Evolutionary conservation across 2,888 invertebrate species (phyloP).

Genomic region (Sinhomidia bicolor): DNA sequence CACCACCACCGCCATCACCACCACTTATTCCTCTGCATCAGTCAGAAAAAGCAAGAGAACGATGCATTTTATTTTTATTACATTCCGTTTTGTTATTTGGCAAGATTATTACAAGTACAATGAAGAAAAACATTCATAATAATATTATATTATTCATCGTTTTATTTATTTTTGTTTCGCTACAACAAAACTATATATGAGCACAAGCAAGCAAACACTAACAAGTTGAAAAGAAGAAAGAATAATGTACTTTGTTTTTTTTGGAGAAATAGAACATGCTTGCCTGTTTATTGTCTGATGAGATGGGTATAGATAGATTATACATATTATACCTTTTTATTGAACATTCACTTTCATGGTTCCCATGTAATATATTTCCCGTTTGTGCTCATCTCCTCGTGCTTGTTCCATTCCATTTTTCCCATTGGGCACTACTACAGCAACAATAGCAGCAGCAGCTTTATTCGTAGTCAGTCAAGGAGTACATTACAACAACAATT

Average conservation of each 20-base stretch:
- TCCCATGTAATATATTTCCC: conserved; percentile 49
- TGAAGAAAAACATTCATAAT: neutral
- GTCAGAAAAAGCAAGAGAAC: neutral
- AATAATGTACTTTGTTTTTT: neutral
- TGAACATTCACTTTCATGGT: conserved; percentile 60
- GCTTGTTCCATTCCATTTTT: conserved; percentile 25
- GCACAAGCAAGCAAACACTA: neutral
- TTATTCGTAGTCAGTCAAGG: too few relatives aligned
- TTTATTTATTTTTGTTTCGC: neutral
- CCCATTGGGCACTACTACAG: neutral
- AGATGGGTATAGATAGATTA: conserved; percentile 39
- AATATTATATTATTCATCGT: neutral
- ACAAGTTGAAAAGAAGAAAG: neutral
- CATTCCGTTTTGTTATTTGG: conserved; percentile 42
- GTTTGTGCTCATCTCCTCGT: neutral
- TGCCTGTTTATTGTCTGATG: conserved; percentile 24
- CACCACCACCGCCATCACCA: neutral
- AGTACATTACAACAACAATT: too few relatives aligned
- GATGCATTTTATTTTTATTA: conserved; percentile 42
- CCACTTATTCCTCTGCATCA: neutral
- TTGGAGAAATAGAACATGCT: conserved; percentile 27
- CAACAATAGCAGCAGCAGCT: neutral
- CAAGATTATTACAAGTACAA: conserved; percentile 2
- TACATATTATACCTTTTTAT: conserved; percentile 46
- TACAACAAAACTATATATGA: too few relatives aligned